Base-by-base conservation (phyloP, 2,113 vertebrate genomes). In the Athene cunicularia region DNA sequence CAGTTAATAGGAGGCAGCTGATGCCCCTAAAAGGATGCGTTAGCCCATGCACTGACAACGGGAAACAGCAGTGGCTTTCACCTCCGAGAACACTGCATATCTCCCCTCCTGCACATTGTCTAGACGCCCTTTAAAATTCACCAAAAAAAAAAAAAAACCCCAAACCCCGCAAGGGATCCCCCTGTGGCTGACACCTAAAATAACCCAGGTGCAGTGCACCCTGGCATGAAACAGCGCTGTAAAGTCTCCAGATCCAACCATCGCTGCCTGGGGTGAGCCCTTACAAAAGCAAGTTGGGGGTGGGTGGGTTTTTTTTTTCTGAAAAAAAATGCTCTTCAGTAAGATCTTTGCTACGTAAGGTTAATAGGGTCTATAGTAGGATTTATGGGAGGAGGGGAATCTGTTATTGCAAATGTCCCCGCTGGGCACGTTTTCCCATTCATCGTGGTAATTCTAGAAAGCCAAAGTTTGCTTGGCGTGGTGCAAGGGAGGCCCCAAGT, bases 271-370 rank as follows among this genome's bases (percentile, higher is more conserved):
- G 26, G n/a, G 14, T 15, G 21, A 59, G 52, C 43, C 35, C 21
- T 32, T 68, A 32, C 3, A 35, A 58, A 80, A 35, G 32, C 52
- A 39, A 72, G 41, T 41, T 27, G 43, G 17, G 43, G 43, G 43
- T n/a, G 24, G 23, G 18, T 8, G n/a, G n/a, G 1, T 11, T 2
- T 47, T 2, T 55, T 47, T 49, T 49, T 26, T 11, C 6, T 13
- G 15, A 58, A 19, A 33, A 33, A 37, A 33, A 22, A 26, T 12
- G 9, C 9, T 68, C 47, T 67, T 68, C 19, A n/a, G 4, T 30
- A 30, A 70, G 47, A 55, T 49, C 23, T 68, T 62, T 23, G 8
- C 37, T 27, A 39, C 19, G 45, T 73, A 39, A 88, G 16, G 28
- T 33, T 21, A 30, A 55, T n/a, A 83, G 20, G 24, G 30, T n/a